These are phyloP conservation scores for Nettapus auritus DNA, from an alignment of 2,113 vertebrate species.

Conservation along the genomic window DNA sequence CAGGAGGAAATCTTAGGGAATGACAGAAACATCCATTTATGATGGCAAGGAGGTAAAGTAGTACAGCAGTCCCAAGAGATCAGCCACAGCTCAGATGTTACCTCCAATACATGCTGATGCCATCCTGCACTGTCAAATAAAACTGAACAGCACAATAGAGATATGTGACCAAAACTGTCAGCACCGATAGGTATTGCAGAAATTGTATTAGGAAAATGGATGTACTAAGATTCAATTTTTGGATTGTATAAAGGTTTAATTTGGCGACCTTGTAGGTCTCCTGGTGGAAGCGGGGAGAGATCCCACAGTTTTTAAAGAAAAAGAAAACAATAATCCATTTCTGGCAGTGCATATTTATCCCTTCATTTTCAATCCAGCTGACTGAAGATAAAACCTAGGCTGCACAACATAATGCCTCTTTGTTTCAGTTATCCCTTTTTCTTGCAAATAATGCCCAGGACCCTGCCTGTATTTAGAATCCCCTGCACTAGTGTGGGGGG, in stretches of 20 bases:
- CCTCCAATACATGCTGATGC: conserved; percentile 84
- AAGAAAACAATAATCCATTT: neutral
- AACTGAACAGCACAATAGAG: conserved; percentile 82
- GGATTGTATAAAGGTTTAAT: conserved; percentile 79
- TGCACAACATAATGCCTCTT: neutral
- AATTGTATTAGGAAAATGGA: conserved; percentile 85
- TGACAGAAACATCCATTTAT: conserved; percentile 72
- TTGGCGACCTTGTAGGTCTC: conserved; percentile 81
- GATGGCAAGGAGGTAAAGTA: conserved; percentile 69
- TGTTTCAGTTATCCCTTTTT: neutral
- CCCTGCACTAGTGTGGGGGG: accelerated
- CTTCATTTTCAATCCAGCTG: conserved; percentile 20
- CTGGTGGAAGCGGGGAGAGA: conserved; percentile 22
- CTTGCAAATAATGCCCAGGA: neutral
- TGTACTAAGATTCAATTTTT: conserved; percentile 83
- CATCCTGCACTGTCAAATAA: conserved; percentile 80
- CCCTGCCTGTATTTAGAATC: neutral
- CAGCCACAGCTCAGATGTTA: conserved; percentile 74
- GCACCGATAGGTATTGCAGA: conserved; percentile 77
- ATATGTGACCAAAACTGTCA: conserved; percentile 80
- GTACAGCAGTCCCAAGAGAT: conserved; percentile 76
- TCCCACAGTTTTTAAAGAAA: neutral
- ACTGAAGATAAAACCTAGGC: neutral
- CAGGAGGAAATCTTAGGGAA: conserved; percentile 49
- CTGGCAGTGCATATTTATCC: conserved; percentile 20